Evolutionary conservation across 2,888 invertebrate genomes (phyloP).

Genomic region (Catonia carolina): DNA sequence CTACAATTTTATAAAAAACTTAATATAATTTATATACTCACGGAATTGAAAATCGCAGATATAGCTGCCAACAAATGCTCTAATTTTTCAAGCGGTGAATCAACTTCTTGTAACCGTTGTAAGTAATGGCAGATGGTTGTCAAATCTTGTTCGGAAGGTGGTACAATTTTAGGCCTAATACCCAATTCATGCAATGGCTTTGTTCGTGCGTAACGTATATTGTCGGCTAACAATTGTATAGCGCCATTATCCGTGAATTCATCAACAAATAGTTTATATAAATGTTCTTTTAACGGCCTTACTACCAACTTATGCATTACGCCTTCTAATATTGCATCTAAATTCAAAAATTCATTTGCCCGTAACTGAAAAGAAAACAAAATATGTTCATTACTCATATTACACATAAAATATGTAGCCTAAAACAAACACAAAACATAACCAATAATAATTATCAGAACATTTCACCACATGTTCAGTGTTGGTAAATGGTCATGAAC

Average conservation of each 20-base stretch:
- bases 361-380: slow-evolving; percentile 54
- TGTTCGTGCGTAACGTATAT: slow-evolving; percentile 60
- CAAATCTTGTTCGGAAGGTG: slow-evolving; percentile 68
- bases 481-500: no score
- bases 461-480: no score
- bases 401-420: no score
- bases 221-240: slow-evolving; percentile 63
- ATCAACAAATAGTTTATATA: slow-evolving; percentile 79
- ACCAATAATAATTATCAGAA: no score
- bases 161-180: slow-evolving; percentile 65
- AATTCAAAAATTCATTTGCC: slow-evolving; percentile 85
- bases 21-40: no score
- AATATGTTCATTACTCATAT: not conserved
- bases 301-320: slow-evolving; percentile 91
- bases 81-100: slow-evolving; percentile 87
- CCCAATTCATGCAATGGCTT: slow-evolving; percentile 62
- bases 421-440: no score
- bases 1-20: no score
- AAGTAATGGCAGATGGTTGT: slow-evolving; percentile 72
- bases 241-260: slow-evolving; percentile 73
- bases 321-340: slow-evolving; percentile 91
- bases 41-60: slow-evolving; percentile 75
- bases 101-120: slow-evolving; percentile 78
- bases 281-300: slow-evolving; percentile 71
- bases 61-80: slow-evolving; percentile 86